A percentile compares a stretch with the other conserved stretches of the same genome.
phyloP scores from a whole-genome alignment of 2,797 vertebrate genomes.

The Catostomus latipinnis region DNA sequence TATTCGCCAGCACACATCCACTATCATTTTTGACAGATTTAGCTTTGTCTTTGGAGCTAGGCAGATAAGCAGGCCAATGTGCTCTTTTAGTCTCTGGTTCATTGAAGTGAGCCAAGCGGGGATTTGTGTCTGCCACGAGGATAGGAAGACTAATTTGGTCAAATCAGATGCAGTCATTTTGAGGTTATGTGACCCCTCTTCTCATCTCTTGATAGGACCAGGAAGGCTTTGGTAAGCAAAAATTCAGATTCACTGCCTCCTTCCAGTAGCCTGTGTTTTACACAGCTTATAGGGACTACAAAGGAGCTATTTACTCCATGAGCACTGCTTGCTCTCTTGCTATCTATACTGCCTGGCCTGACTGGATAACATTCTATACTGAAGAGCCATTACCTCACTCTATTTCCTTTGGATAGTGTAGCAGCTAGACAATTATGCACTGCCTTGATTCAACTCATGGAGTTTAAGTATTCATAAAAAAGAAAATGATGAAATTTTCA shows the following conservation, averaged over 20 bases:
- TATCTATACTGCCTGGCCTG: slow-evolving; percentile 24
- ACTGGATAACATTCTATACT: slow-evolving; percentile 27
- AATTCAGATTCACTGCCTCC: slow-evolving; percentile 52
- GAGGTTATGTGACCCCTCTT: slow-evolving; percentile 59
- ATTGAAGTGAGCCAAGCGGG: slow-evolving; percentile 50
- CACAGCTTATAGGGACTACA: slow-evolving; percentile 45
- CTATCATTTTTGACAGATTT: slow-evolving; percentile 5
- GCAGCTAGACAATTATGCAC: neutral
- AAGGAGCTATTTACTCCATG: slow-evolving; percentile 55
- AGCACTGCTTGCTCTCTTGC: slow-evolving; percentile 12
- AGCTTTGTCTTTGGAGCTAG: slow-evolving; percentile 9
- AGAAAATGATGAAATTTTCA: no score
- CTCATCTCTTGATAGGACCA: slow-evolving; percentile 58
- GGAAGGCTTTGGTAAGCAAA: slow-evolving; percentile 62
- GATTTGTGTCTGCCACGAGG: slow-evolving; percentile 43
- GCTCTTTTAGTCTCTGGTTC: slow-evolving; percentile 49
- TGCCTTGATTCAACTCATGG: no score
- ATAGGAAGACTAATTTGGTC: slow-evolving; percentile 70
- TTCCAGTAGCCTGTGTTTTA: slow-evolving; percentile 33
- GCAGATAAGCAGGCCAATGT: slow-evolving; percentile 2
- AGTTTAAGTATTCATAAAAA: neutral
- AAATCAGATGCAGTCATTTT: slow-evolving; percentile 64
- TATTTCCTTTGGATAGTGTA: slow-evolving; percentile 12
- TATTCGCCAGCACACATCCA: neutral
- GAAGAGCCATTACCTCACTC: slow-evolving; percentile 32